A percentile compares a stretch with the other conserved stretches of the same genome.
Conservation (phyloP, 2,888 invertebrate genomes). For the Congeria kusceri region DNA sequence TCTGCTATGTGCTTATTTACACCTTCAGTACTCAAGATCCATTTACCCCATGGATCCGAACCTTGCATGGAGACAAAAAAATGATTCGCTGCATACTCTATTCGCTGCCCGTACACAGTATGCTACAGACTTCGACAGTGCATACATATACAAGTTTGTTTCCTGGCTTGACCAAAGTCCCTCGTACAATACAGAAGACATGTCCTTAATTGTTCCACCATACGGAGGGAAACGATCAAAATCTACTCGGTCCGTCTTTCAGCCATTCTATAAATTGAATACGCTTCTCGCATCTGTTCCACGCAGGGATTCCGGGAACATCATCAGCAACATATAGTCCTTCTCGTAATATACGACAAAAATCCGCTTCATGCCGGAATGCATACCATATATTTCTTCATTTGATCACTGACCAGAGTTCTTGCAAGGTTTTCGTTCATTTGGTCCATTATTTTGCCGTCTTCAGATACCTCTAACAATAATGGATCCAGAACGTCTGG, state of each 20-base stretch:
- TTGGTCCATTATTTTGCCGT: constrained; percentile 39
- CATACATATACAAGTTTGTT: constrained; percentile 32
- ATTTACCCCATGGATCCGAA: constrained; percentile 36
- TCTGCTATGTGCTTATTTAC: constrained; percentile 31
- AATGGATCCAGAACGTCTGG: constrained; percentile 17
- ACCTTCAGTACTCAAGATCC: constrained; percentile 19
- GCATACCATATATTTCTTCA: constrained; percentile 11
- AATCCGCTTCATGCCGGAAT: constrained; percentile 8
- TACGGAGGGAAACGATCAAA: constrained; percentile 41
- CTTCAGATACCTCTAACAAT: constrained; percentile 23
- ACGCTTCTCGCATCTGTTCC: constrained; percentile 11
- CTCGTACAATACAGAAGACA: constrained; percentile 34
- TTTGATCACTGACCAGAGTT: constrained; percentile 16
- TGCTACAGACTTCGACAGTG: constrained; percentile 22
- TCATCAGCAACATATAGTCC: constrained; percentile 31
- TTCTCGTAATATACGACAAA: constrained; percentile 17
- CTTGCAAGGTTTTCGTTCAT: constrained; percentile 34
- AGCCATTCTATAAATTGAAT: constrained; percentile 26
- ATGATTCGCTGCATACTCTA: constrained; percentile 31
- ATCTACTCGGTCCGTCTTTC: neutral
- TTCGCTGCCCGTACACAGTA: constrained; percentile 36
- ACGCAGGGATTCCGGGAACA: constrained; percentile 24
- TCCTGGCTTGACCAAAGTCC: constrained; percentile 28
- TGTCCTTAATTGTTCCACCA: constrained; percentile 18
- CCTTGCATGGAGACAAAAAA: constrained; percentile 32